phyloP scores from a whole-genome alignment of 2,113 vertebrate species.

The Esox niger region DNA sequence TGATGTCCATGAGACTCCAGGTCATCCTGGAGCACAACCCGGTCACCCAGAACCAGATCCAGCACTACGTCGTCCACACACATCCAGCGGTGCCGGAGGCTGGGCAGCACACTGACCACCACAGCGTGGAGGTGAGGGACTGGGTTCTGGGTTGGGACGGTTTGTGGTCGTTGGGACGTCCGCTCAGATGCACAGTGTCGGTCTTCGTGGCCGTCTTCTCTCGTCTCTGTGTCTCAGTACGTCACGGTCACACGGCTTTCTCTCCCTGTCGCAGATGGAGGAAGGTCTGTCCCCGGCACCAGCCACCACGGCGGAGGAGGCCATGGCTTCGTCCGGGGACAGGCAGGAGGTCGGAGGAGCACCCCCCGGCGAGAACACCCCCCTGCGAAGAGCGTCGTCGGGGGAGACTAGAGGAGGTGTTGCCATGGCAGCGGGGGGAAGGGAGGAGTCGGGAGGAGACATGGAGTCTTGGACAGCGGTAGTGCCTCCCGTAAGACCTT shows the following conservation, averaged over 20 bases:
- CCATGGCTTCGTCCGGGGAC: constrained; percentile 63
- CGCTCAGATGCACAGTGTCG: too few species aligned
- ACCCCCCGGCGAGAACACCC: constrained; percentile 39
- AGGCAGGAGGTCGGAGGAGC: constrained; percentile 49
- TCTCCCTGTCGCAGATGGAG: constrained; percentile 46
- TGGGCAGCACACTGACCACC: constrained; percentile 22
- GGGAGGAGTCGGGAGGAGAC: constrained; percentile 62
- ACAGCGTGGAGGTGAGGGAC: constrained; percentile 30
- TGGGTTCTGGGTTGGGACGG: neutral
- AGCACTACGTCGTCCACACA: constrained; percentile 70
- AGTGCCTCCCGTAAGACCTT: constrained; percentile 76
- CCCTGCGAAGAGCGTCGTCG: constrained; percentile 60
- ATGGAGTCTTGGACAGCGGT: constrained; percentile 80
- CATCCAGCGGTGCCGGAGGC: constrained; percentile 42
- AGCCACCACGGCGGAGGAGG: constrained; percentile 81
- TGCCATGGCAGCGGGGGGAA: constrained; percentile 49
- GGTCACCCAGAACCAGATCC: constrained; percentile 77
- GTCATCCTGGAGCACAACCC: constrained; percentile 85
- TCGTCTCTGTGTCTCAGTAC: too few species aligned
- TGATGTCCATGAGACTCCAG: constrained; percentile 83
- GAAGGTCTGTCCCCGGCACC: constrained; percentile 73
- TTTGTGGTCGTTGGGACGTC: too few species aligned
- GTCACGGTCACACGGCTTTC: neutral
- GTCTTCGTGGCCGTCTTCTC: too few species aligned
- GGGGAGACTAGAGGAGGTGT: constrained; percentile 20